Evolutionary conservation across 1,140 invertebrate genomes (phyloP), one percentile per base, ranked within the genome.

Genomic region (Ceratina calcarata): DNA sequence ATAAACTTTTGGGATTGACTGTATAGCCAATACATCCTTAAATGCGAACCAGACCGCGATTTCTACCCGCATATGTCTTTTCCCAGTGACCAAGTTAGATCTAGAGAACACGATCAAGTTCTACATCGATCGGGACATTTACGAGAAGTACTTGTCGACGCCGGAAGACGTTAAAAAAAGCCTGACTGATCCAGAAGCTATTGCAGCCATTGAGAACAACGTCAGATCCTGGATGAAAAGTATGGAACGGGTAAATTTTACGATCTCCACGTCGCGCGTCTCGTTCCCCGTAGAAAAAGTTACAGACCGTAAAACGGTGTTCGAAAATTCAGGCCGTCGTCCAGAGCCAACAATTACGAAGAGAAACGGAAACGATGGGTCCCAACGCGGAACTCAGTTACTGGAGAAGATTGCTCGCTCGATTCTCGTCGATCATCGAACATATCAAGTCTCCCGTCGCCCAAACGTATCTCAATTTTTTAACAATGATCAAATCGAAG

Each of bases 351-450:
- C 96, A 97, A 90, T 94, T 98, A 82, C 93, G 96, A 61, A 94
- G 95, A n/a, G 97, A 98, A 93, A 95, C 96, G 0, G 95, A 97
- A 79, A 95, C 95, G 87, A 95, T 96, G 80, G 97, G 97, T 0
- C 97, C 97, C 1, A 90, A 95, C 1, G 96, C 95, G 4, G 97
- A 98, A 91, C 91, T 98, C 51, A 95, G 95, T 55, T 96, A 97
- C 86, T 97, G 97, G 97, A 94, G 97, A 81, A 94, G 96, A 85
- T 94, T 97, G 74, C 93, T 97, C 65, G 95, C 95, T 0, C 95
- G 95, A 62, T 97, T 97, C 91, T 97, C 96, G 27, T 96, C 95
- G 18, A 95, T 98, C 45, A 94, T 96, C 0, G 96, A 97, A 88
- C 96, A 97, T 86, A 94, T 97, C 84, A 95, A 95, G 86, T 95